Evolutionary conservation across 37 sponge, comb jelly and placozoan genomes (phyloP), one percentile per base, ranked within the genome.

Genomic region (Cliona cf. orientalis): DNA sequence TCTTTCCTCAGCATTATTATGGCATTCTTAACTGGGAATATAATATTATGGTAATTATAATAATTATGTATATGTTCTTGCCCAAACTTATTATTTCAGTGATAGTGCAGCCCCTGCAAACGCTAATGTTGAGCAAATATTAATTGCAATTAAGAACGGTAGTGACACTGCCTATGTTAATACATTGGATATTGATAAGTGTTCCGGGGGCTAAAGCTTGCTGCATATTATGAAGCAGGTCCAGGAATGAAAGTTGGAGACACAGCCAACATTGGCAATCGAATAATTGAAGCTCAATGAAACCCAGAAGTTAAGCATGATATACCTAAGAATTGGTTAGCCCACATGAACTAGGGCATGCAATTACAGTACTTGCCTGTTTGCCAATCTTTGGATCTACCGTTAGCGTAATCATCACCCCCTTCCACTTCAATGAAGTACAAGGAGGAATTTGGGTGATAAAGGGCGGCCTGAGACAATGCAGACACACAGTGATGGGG

Each of bases 171-270:
- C 19, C 26, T 46, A 53, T 64, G 26, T n/a, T 14, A 46, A 53
- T 31, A 75, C 76, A 33, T 14, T 53, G 7, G 76, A 7, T 19
- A 46, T 75, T 11, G 76, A 19, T 17, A 64, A 46, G 37, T 64
- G 65, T 25, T 53, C 12, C 65, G 53, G 57, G 32, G 57, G 38
- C 76, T 75, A 6, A 75, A 75, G 33, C 76, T 75, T 11, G 53
- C 57, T 43, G 53, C 76, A 9, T 75, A 75, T 32, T n/a, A n/a
- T n/a, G 76, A 75, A 53, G 76, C 76, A 58, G 76, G 76, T 22
- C 53, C 76, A 21, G 76, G 76, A 17, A 75, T 53, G 57, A 46
- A 75, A 19, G 76, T 75, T 53, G 76, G 76, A 5, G 26, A 75
- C 23, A 46, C 25, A 34, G 65, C 76, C 7, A 75, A 75, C 65